Percentiles rank a stretch among this genome's conserved stretches.
These are phyloP conservation scores for Holothuria scabra DNA, from an alignment of 53 echinoderm and acorn worm species.

Conservation along the genomic window DNA sequence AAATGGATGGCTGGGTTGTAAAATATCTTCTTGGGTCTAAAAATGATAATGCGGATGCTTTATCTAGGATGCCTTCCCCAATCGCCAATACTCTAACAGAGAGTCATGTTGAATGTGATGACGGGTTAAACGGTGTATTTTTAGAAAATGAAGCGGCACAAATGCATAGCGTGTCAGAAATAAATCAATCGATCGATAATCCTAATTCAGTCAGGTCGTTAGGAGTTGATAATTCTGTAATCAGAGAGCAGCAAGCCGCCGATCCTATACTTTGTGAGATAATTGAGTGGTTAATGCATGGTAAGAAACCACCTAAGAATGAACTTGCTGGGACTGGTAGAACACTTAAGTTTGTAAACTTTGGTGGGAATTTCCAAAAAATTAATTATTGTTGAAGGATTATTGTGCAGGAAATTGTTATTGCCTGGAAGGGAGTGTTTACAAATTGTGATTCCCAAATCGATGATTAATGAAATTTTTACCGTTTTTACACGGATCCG, in stretches of 20 bases:
- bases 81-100: not conserved
- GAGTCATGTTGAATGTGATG: too few relatives aligned
- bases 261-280: not conserved
- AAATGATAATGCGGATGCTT: slow-evolving; percentile 72
- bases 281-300: not conserved
- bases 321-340: not conserved
- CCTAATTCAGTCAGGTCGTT: not conserved
- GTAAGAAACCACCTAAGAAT: not conserved
- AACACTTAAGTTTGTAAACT: not conserved
- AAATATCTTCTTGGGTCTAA: slow-evolving; percentile 56
- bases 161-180: too few relatives aligned
- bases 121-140: too few relatives aligned
- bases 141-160: too few relatives aligned
- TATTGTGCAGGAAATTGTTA: not conserved
- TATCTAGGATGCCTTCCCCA: slow-evolving; percentile 62
- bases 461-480: too few relatives aligned
- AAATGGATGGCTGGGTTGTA: slow-evolving; percentile 72
- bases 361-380: slow-evolving; percentile 34
- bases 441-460: slow-evolving; percentile 27
- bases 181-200: too few relatives aligned
- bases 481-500: too few relatives aligned
- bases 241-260: not conserved
- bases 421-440: not conserved
- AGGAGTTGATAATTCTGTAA: not conserved
- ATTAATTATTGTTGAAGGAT: not conserved